Base-by-base conservation (phyloP, 92 coral and sea anemone genomes). In the Paramuricea clavata region DNA sequence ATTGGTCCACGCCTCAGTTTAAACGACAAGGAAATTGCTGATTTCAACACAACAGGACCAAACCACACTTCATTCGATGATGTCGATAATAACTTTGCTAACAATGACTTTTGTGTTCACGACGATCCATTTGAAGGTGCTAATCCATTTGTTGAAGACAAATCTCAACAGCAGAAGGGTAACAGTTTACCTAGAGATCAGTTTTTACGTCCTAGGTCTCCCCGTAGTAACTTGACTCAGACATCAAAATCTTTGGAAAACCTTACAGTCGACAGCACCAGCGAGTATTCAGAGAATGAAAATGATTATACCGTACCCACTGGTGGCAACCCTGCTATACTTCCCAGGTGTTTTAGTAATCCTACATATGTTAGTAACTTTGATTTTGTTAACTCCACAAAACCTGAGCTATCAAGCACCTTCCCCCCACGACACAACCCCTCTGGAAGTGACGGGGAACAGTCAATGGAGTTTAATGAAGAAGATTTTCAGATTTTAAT, bases 401-500 rank as follows among this genome's bases (percentile, higher is more conserved):
- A 93, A 23, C 93, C 95, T 39, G 94, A 75, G 1, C 82, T 64
- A 9, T 79, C 65, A 0, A 75, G 69, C 31, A 92, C 89, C 34
- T 81, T 77, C 28, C 70, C 85, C 19, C 90, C 86, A 27, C 77
- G 32, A 33, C 87, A 87, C 6, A 81, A 88, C 27, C 69, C 79
- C 44, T 82, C 76, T 42, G 76, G 73, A 64, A 64, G 49, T 59
- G 86, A 67, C 49, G 25, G 19, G 5, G 81, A 70, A 5, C 80
- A 34, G 39, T 92, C 83, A 28, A 85, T 89, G 93, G 92, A 94
- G 87, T 97, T 97, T 86, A 93, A 94, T 56, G 99, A 97, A 85
- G 99, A 97, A 64, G 99, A 97, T 90, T 97, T 97, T 90, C 95
- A 92, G 83, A 94, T 97, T 83, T 90, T 97, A 52, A 94, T 94